Conservation (phyloP, 2,797 vertebrate genomes). For the Xenopus petersii region DNA sequence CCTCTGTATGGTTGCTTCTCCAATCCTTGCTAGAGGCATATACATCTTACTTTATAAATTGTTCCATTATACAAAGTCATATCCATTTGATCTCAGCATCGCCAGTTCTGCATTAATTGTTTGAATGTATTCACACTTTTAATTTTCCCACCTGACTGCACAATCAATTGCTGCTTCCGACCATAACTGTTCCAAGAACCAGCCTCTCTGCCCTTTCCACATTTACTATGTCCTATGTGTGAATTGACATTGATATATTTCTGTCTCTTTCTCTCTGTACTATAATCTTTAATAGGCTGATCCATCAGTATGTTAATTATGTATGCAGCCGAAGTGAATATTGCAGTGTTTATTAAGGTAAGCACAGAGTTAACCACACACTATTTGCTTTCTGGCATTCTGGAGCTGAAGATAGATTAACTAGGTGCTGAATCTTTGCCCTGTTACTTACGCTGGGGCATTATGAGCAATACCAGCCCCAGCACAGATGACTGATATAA, state of each 20-base stretch:
- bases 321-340: background rate
- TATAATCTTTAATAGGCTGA: conserved; percentile 36
- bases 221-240: background rate
- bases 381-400: too few relatives aligned
- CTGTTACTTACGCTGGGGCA: conserved; percentile 23
- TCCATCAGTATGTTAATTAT: conserved; percentile 34
- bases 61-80: conserved; percentile 20
- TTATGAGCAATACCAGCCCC: too few relatives aligned
- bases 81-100: conserved; percentile 18
- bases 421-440: conserved; percentile 17
- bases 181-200: conserved; percentile 6
- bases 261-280: conserved; percentile 18
- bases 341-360: too few relatives aligned
- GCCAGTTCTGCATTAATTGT: conserved; percentile 42
- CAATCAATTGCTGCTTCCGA: conserved; percentile 31
- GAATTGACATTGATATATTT: conserved; percentile 19
- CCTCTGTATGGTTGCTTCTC: too few relatives aligned
- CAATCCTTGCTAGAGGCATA: too few relatives aligned
- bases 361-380: too few relatives aligned
- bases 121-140: conserved; percentile 34
- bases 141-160: conserved; percentile 40
- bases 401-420: too few relatives aligned
- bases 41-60: too few relatives aligned
- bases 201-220: background rate
- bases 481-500: too few relatives aligned